Conservation (phyloP, 2,113 vertebrate genomes). For the Symphodus melops region DNA sequence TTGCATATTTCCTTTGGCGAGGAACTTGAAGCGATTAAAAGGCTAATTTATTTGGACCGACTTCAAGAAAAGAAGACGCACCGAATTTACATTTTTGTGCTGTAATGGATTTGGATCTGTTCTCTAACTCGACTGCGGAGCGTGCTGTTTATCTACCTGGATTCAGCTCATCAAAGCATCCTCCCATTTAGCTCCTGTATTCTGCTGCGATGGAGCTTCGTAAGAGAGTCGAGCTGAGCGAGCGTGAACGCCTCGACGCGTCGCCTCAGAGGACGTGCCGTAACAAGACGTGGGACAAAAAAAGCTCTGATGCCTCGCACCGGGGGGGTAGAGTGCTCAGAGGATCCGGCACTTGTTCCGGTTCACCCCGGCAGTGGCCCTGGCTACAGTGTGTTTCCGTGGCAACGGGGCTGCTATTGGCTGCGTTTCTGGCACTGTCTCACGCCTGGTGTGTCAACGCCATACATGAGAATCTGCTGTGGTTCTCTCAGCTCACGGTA, state of each 20-base stretch:
- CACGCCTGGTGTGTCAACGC: conserved; percentile 75
- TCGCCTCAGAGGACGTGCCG: conserved; percentile 17
- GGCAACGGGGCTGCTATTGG: conserved; percentile 69
- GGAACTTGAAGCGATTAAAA: conserved; percentile 68
- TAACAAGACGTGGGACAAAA: neutral
- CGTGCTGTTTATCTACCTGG: conserved; percentile 57
- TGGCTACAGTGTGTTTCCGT: conserved; percentile 73
- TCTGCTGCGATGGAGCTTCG: conserved; percentile 68
- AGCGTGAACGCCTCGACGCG: conserved; percentile 16
- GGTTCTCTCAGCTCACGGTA: conserved; percentile 82
- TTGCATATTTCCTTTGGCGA: conserved; percentile 70
- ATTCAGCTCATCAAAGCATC: conserved; percentile 56
- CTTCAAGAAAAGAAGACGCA: conserved; percentile 62
- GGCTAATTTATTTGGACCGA: conserved; percentile 71
- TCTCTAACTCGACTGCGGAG: conserved; percentile 33
- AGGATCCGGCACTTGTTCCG: conserved; percentile 32
- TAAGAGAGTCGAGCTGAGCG: conserved; percentile 60
- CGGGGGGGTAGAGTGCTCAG: conserved; percentile 12
- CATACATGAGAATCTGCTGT: conserved; percentile 82
- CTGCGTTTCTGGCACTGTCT: conserved; percentile 59
- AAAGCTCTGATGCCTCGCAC: conserved; percentile 3
- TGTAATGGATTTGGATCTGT: conserved; percentile 57
- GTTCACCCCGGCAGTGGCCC: conserved; percentile 51
- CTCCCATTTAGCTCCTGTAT: conserved; percentile 29
- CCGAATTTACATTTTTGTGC: conserved; percentile 35